These are phyloP conservation scores for Calcarius lapponicus DNA, from an alignment of 2,797 vertebrate genomes.

Conservation along the genomic window DNA sequence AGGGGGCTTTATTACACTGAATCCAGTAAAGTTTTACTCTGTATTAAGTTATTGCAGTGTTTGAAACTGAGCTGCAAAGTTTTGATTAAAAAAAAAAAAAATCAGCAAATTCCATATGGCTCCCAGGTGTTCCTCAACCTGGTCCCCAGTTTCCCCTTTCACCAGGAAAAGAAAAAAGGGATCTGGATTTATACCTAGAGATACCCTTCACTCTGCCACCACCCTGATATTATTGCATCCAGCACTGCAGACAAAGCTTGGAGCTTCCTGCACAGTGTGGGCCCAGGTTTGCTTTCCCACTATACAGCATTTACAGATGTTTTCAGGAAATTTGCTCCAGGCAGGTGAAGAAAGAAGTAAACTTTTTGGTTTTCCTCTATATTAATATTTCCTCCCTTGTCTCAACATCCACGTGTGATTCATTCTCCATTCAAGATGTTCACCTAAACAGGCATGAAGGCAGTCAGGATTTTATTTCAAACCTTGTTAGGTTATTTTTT, in stretches of 20 bases:
- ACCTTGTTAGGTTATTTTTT: neutral
- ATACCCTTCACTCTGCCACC: conserved; percentile 31
- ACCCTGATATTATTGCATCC: conserved; percentile 2
- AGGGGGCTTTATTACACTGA: conserved; percentile 8
- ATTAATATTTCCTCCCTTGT: conserved; percentile 44
- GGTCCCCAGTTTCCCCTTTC: neutral
- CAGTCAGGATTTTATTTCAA: neutral
- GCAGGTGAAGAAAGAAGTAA: conserved; percentile 50
- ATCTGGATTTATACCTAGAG: conserved; percentile 42
- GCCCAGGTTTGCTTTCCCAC: conserved; percentile 30
- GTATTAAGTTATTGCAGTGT: conserved; percentile 61
- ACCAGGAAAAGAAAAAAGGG: neutral
- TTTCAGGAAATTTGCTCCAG: conserved; percentile 56
- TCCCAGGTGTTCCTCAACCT: conserved; percentile 64
- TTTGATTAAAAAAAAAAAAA: conserved; percentile 54
- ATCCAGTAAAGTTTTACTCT: conserved; percentile 54
- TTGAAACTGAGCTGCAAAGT: conserved; percentile 59
- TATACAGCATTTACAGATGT: conserved; percentile 54
- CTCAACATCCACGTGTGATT: conserved; percentile 17
- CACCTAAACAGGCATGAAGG: neutral
- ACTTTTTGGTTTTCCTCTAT: conserved; percentile 27
- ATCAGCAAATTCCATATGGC: conserved; percentile 60
- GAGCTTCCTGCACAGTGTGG: conserved; percentile 56
- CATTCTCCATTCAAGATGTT: conserved; percentile 45
- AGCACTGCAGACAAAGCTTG: conserved; percentile 24